phyloP scores from a whole-genome alignment of 1,140 invertebrate genomes.

The Globodera rostochiensis region DNA sequence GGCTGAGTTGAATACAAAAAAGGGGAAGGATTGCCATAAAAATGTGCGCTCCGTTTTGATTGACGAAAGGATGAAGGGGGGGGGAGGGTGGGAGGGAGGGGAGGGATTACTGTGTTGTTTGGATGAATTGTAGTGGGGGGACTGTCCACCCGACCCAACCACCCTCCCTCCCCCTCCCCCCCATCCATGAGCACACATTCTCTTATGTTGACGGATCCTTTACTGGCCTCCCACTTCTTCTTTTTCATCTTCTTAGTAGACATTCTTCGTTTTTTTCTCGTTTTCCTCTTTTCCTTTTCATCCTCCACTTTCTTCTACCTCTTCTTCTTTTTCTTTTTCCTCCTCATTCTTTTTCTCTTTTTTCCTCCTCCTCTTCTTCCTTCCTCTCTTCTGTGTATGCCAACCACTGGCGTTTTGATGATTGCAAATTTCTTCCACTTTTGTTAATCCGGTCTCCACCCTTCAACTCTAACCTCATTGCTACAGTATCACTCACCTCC shows the following conservation, averaged over 20 bases:
- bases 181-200: background rate
- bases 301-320: background rate
- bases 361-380: background rate
- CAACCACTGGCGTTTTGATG: too few species aligned
- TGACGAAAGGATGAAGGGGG: background rate
- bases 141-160: background rate
- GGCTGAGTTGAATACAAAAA: background rate
- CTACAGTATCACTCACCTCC: background rate
- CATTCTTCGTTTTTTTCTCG: background rate
- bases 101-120: too few species aligned
- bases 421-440: background rate
- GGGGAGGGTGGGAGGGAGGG: too few species aligned
- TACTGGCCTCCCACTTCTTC: background rate
- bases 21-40: background rate
- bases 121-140: too few species aligned
- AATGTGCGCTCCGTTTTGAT: conserved; percentile 2
- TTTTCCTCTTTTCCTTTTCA: background rate
- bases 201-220: background rate
- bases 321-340: background rate
- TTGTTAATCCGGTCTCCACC: background rate
- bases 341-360: background rate
- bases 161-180: background rate
- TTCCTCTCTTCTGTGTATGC: background rate
- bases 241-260: background rate
- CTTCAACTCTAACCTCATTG: too few species aligned